Evolutionary conservation across 2,113 vertebrate species (phyloP), one percentile per base, ranked within the genome.

Genomic region (Phylloscopus trochilus): DNA sequence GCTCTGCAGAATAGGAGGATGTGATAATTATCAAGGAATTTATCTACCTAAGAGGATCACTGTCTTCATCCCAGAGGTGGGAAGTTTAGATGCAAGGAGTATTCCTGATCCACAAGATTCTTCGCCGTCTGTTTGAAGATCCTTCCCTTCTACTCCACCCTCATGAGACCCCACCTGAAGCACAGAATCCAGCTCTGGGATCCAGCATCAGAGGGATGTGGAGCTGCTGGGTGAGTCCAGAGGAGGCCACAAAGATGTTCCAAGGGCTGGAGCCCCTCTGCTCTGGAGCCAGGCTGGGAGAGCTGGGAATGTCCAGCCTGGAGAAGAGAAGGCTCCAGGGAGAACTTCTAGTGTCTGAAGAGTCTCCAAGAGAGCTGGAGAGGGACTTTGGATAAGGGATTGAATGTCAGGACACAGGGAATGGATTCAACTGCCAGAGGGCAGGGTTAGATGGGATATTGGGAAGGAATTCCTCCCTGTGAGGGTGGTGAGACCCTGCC

Each of bases 201-300:
- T 35, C 23, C 52, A 67, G 1, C 19, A 46, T 3, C 37, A 66
- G 52, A 30, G 3, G n/a, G 23, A 28, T 24, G 27, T 66, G 76
- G 59, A 44, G 76, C 31, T 64, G 21, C 7, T 66, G 68, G 43
- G 9, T 3, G 2, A 27, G 10, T 23, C 51, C 44, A 58, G 59
- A 51, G 12, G 51, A 86, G 22, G 1, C 22, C 18, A 2, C 0
- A 0, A 18, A 66, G 44, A 23, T 43, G 5, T 9, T 66, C 5
- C n/a, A 6, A 58, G 43, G 11, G 14, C 2, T 78, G 74, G 39
- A 87, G 9, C 5, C 1, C 35, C 15, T 59, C 35, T 76, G 26
- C 27, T 37, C 37, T 53, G 47, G 39, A 55, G 24, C 11, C 76
- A 80, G 51, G 15, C 59, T 73, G 51, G 10, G 18, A 58, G 37